phyloP scores from a whole-genome alignment of 2,888 invertebrate genomes.

The Dicycla oo region DNA sequence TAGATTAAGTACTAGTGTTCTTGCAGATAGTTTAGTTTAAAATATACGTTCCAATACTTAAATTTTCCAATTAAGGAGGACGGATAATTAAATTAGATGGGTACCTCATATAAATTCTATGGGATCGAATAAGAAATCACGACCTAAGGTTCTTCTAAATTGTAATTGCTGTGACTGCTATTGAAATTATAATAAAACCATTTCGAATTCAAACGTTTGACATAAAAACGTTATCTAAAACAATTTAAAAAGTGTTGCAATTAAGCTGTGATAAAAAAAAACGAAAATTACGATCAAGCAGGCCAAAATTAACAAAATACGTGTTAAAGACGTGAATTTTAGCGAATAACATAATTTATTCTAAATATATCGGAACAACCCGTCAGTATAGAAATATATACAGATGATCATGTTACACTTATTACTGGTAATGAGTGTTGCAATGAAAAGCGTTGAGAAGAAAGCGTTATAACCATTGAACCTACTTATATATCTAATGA shows the following conservation, averaged over 20 bases:
- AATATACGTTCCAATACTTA: constrained; percentile 23
- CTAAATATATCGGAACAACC: constrained; percentile 34
- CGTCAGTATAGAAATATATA: constrained; percentile 14
- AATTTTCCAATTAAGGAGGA: constrained; percentile 36
- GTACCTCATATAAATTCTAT: constrained; percentile 13
- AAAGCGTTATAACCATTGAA: constrained; percentile 32
- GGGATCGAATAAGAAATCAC: constrained; percentile 2
- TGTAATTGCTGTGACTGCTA: not conserved
- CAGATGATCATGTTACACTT: constrained; percentile 24
- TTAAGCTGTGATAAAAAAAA: not conserved
- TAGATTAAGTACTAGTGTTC: constrained; percentile 45
- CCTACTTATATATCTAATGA: constrained; percentile 42
- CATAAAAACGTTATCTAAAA: not conserved
- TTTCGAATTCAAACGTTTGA: not conserved
- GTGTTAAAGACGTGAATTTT: constrained; percentile 10
- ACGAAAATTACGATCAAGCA: constrained; percentile 16
- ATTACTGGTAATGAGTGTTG: constrained; percentile 21
- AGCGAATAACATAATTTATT: constrained; percentile 30
- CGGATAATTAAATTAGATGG: constrained; percentile 26
- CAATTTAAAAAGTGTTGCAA: not conserved
- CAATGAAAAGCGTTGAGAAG: constrained; percentile 20
- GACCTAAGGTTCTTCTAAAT: not conserved
- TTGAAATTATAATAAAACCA: not conserved
- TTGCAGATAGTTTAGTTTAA: constrained; percentile 36
- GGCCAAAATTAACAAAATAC: not conserved